Evolutionary conservation across 2,797 vertebrate genomes (phyloP).

Genomic region (Gila robusta): DNA sequence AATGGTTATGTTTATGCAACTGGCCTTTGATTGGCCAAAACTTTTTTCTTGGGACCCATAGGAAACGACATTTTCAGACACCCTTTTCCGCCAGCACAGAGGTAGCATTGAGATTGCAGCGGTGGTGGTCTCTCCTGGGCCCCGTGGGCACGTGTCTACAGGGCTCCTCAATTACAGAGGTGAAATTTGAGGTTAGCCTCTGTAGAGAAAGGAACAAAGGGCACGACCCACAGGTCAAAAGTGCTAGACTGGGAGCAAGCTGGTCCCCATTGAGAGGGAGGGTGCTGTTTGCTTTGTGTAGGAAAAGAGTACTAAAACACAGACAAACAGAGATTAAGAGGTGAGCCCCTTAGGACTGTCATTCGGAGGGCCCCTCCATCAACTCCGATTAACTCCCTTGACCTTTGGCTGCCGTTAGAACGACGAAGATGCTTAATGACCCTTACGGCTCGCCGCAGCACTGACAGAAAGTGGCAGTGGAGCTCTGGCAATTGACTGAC

Average conservation of each 20-base stretch:
- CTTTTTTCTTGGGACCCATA: neutral
- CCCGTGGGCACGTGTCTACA: constrained; percentile 88
- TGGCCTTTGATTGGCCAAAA: neutral
- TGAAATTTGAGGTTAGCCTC: constrained; percentile 88
- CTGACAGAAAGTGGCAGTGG: neutral
- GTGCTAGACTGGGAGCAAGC: constrained; percentile 88
- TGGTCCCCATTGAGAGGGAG: constrained; percentile 83
- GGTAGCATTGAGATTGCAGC: constrained; percentile 31
- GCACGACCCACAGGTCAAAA: constrained; percentile 92
- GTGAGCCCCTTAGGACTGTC: constrained; percentile 87
- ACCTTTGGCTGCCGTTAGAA: constrained; percentile 74
- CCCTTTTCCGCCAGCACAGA: constrained; percentile 17
- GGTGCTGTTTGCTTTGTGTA: constrained; percentile 93
- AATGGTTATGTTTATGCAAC: neutral
- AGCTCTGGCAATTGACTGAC: neutral
- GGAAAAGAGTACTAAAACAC: constrained; percentile 93
- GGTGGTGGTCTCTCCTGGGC: constrained; percentile 76
- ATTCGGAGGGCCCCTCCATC: constrained; percentile 80
- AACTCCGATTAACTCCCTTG: constrained; percentile 80
- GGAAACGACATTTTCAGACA: constrained; percentile 31
- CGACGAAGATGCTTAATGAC: constrained; percentile 56
- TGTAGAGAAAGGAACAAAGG: constrained; percentile 95
- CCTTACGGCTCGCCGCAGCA: constrained; percentile 61
- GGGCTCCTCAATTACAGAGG: constrained; percentile 91
- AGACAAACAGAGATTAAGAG: constrained; percentile 99